Conservation (phyloP, 2,113 vertebrate genomes). For the Eclectus roratus region DNA sequence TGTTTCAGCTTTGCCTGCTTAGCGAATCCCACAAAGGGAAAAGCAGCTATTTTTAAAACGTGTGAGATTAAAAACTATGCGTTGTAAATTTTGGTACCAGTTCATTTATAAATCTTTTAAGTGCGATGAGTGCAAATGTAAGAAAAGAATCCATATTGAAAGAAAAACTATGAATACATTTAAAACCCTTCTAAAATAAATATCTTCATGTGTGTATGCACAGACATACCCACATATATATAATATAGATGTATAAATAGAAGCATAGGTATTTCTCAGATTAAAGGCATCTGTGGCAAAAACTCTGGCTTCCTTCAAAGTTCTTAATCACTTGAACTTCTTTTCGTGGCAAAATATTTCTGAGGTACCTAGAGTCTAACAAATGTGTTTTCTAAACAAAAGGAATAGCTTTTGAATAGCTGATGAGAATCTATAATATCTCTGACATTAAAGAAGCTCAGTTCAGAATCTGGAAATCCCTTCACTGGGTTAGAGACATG, state of each 20-base stretch:
- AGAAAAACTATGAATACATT: background rate
- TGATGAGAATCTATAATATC: background rate
- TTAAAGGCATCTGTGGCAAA: conserved; percentile 22
- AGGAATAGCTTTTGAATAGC: background rate
- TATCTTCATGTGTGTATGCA: background rate
- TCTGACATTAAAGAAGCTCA: background rate
- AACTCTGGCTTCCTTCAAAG: conserved; percentile 14
- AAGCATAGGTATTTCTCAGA: background rate
- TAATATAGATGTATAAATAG: background rate
- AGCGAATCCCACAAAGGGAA: background rate
- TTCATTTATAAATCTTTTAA: background rate
- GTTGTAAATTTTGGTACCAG: background rate
- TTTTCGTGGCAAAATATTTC: background rate
- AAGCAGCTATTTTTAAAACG: conserved; percentile 17
- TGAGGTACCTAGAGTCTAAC: background rate
- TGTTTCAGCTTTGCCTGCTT: background rate
- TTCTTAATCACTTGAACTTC: background rate
- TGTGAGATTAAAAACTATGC: background rate
- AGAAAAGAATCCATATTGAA: background rate
- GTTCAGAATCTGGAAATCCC: background rate
- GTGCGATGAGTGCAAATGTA: background rate
- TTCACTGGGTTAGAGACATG: background rate
- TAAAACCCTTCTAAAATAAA: background rate
- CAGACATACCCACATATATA: background rate
- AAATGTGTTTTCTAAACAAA: background rate